Evolutionary conservation across 2,888 invertebrate species (phyloP), one percentile per base, ranked within the genome.

Genomic region (Clusia tigrina): DNA sequence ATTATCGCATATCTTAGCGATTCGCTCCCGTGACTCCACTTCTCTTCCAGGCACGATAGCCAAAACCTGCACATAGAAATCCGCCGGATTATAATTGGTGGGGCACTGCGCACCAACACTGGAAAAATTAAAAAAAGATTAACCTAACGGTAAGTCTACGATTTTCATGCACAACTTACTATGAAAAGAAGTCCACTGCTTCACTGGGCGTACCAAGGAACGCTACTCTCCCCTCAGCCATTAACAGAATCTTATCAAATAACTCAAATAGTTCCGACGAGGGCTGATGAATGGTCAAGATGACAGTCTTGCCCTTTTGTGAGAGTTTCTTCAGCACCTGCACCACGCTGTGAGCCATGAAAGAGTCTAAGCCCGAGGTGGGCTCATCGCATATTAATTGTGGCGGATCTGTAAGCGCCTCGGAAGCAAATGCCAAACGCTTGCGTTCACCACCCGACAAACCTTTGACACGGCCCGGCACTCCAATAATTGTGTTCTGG

Each of bases 331-430:
- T 92, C 48, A 93, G 84, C 55, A 93, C 91, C 82, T 92, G 90
- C 18, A 96, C 90, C 1, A 98, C 95, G 82, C 93, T 96, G 78
- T 94, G 91, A 0, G 98, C 98, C 95, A 97, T 98, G 77, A 93
- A 97, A 0, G 97, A 96, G 83, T 98, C 98, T 62, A 98, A 85
- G 1, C 98, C 96, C 0, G 96, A 96, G 0, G 98, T 98, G 0
- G 98, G 98, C 78, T 98, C 98, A 78, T 98, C 98, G 81, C 97
- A 97, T 81, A 98, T 95, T 88, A 98, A 89, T 51, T 98, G 85
- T 0, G 95, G 91, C 0, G 98, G 98, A 85, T 98, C 94, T 0
- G 96, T 98, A 52, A 98, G 86, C 2, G 96, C 91, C 86, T 98
- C 98, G n/a, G 96, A 93, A 18, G 98, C 98, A 81, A 99, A 97